Evolutionary conservation across 1,140 invertebrate species (phyloP).

Genomic region (Odontomachus brunneus): DNA sequence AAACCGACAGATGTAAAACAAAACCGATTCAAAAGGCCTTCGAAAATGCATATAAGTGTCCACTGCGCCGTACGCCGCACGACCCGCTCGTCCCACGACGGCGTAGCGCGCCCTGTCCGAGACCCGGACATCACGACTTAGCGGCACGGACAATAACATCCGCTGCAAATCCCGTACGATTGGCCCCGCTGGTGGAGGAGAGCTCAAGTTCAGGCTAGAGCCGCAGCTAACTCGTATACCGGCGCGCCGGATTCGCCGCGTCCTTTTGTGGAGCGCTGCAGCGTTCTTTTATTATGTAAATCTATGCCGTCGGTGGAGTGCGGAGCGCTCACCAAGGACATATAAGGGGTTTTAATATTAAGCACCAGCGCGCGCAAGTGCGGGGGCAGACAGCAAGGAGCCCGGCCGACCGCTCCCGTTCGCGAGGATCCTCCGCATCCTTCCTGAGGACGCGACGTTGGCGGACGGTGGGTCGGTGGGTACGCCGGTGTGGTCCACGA

Average conservation of each 20-base stretch:
- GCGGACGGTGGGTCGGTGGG: not conserved
- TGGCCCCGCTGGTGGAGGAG: no score
- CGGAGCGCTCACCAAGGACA: constrained; percentile 54
- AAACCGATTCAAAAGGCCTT: no score
- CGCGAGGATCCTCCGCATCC: constrained; percentile 20
- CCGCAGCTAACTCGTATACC: not conserved
- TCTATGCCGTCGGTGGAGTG: constrained; percentile 74
- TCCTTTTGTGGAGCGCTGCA: constrained; percentile 72
- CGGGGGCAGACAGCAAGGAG: not conserved
- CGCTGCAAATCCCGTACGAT: no score
- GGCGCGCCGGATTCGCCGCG: constrained; percentile 44
- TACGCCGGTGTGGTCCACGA: constrained; percentile 40
- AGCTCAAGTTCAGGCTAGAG: constrained; percentile 15
- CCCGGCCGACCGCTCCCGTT: not conserved
- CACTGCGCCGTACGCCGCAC: no score
- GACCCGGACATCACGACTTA: no score
- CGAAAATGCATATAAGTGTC: no score
- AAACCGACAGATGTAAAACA: no score
- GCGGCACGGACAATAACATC: no score
- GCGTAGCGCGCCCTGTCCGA: no score
- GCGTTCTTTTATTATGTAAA: constrained; percentile 82
- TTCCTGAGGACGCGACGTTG: not conserved
- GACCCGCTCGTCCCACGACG: no score
- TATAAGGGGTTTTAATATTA: constrained; percentile 82
- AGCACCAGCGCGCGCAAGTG: constrained; percentile 66